Evolutionary conservation across 2,888 invertebrate genomes (phyloP).

Genomic region (Baronia brevicornis): DNA sequence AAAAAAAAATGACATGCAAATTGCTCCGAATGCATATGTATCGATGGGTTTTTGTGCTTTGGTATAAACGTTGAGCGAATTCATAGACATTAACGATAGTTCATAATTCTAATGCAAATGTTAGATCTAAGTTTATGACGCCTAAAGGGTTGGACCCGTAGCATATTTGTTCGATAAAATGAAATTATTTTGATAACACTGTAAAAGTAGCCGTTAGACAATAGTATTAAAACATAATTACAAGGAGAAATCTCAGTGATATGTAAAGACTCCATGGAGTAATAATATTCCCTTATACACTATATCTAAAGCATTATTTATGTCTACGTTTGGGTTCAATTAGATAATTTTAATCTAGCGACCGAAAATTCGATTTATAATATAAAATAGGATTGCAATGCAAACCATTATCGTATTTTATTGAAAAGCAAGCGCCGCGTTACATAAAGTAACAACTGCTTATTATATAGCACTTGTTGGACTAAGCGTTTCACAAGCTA

Average conservation of each 20-base stretch:
- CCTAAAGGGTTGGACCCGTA: constrained; percentile 74
- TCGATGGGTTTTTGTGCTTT: constrained; percentile 76
- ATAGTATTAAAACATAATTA: constrained; percentile 53
- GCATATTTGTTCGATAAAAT: constrained; percentile 63
- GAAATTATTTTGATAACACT: constrained; percentile 49
- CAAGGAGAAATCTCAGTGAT: constrained; percentile 74
- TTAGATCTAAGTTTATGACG: constrained; percentile 68
- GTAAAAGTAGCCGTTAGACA: constrained; percentile 49
- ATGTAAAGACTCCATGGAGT: constrained; percentile 71
- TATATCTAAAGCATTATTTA: constrained; percentile 71
- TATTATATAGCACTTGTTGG: constrained; percentile 16
- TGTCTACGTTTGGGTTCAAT: constrained; percentile 57
- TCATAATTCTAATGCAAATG: constrained; percentile 68
- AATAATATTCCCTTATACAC: constrained; percentile 60
- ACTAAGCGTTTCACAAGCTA: constrained; percentile 14
- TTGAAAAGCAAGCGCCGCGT: constrained; percentile 30
- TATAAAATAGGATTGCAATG: constrained; percentile 19
- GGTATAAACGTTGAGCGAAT: constrained; percentile 75
- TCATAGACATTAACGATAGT: constrained; percentile 61
- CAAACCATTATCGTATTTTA: constrained; percentile 9
- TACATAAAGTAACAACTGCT: constrained; percentile 21
- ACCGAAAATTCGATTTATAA: constrained; percentile 34
- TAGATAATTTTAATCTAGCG: constrained; percentile 49
- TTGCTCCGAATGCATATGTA: constrained; percentile 64
- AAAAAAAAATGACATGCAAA: constrained; percentile 53